A percentile compares a stretch with the other conserved stretches of the same genome.
Evolutionary conservation across 2,888 invertebrate species (phyloP).

Genomic region (Rambutsinella grinnellia): DNA sequence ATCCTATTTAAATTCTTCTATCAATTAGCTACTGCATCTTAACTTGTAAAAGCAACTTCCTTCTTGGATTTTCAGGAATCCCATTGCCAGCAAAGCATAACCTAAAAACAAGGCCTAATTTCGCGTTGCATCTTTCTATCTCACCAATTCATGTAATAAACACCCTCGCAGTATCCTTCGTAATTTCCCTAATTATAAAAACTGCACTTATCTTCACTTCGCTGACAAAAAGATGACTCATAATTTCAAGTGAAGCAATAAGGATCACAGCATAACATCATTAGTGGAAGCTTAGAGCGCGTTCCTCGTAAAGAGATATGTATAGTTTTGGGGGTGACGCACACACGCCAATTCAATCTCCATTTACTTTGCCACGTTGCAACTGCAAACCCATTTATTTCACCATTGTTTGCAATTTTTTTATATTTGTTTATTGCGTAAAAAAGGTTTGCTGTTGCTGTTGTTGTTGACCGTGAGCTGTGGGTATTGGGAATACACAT

Average conservation of each 20-base stretch:
- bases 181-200: not conserved
- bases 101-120: too few species aligned
- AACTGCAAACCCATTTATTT: not conserved
- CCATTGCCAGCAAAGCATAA: too few species aligned
- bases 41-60: conserved; percentile 2
- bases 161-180: too few species aligned
- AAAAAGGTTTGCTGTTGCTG: not conserved
- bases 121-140: too few species aligned
- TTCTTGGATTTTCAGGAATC: conserved; percentile 28
- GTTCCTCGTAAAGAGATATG: conserved; percentile 1
- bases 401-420: not conserved
- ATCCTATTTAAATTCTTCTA: not conserved
- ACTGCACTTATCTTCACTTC: conserved; percentile 10
- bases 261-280: not conserved
- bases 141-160: too few species aligned
- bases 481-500: not conserved
- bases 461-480: conserved; percentile 35
- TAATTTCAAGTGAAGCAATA: conserved; percentile 52
- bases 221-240: conserved; percentile 57
- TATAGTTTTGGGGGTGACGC: conserved; percentile 4
- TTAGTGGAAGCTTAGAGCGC: not conserved
- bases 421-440: not conserved
- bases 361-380: not conserved
- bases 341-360: not conserved
- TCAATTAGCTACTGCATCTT: not conserved